These are phyloP conservation scores for Ypsolopha sequella DNA, from an alignment of 2,888 invertebrate genomes.

Conservation along the genomic window DNA sequence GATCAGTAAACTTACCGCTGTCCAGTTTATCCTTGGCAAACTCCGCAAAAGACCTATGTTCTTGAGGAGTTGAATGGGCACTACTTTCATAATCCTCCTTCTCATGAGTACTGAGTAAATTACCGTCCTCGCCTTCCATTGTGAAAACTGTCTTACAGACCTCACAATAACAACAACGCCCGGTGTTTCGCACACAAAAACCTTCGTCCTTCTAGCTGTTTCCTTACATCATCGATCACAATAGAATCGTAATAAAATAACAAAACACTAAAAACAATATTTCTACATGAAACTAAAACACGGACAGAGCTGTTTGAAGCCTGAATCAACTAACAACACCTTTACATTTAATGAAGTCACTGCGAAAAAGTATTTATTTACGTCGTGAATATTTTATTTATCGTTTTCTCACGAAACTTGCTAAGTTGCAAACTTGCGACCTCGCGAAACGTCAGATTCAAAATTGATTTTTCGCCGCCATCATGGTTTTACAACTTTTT, in stretches of 20 bases:
- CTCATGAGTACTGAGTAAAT: constrained; percentile 32
- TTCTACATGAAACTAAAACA: not conserved
- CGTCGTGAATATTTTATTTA: constrained; percentile 21
- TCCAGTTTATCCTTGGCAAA: constrained; percentile 63
- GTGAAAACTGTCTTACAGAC: constrained; percentile 10
- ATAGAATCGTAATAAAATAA: constrained; percentile 22
- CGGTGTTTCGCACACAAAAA: constrained; percentile 14
- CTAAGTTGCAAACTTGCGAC: constrained; percentile 7
- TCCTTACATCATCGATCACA: constrained; percentile 66
- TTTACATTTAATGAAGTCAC: not conserved
- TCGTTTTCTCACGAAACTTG: constrained; percentile 16
- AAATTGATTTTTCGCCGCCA: constrained; percentile 68
- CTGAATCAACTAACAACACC: not conserved
- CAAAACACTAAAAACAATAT: not conserved
- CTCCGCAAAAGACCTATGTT: constrained; percentile 59
- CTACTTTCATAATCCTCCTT: constrained; percentile 56
- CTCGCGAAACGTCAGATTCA: constrained; percentile 40
- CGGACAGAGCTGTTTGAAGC: not conserved
- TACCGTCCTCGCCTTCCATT: constrained; percentile 51
- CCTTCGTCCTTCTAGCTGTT: constrained; percentile 38
- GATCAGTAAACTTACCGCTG: constrained; percentile 41
- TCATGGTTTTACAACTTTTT: constrained; percentile 17
- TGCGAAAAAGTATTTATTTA: constrained; percentile 17
- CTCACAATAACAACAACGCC: constrained; percentile 20
- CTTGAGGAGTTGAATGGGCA: constrained; percentile 57